Base-by-base conservation (phyloP, 2,797 vertebrate species). In the Clarias fuscus region DNA sequence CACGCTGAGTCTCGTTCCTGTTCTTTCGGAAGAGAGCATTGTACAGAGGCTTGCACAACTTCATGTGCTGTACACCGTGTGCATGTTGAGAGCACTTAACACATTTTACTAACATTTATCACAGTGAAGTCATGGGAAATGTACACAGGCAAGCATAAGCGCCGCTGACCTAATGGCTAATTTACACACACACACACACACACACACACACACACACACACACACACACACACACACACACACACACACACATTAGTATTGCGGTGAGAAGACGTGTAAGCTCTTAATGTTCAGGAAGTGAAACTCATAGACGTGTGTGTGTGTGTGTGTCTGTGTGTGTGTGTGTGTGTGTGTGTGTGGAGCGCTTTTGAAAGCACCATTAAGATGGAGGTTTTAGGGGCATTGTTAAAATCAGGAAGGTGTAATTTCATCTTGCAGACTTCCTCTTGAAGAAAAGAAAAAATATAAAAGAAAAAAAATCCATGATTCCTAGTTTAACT, bases 41-140 rank as follows among this genome's bases (percentile, higher is more conserved):
- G 43, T 85, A 81, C 81, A 82, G 81, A 78, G 82, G 72, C 84
- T 90, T 85, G 76, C 79, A 58, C 88, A 88, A 78, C 73, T 64
- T 48, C 48, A 48, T 48, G 82, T 75, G 33, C 86, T 89, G 90
- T 88, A 88, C 90, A 86, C 59, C 84, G 83, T 91, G 88, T 86
- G 85, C 86, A 88, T 92, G 88, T 91, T 93, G 92, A 92, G 91
- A 93, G 90, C 94, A 93, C 90, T 88, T 88, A 91, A 91, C 90
- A 91, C 92, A 93, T 94, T 94, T 93, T 90, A 90, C 91, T 93
- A 90, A 93, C 93, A 91, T 93, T 92, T 93, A 92, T 92, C 91
- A 93, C 90, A 90, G 89, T 93, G 93, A 94, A 91, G 90, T 94
- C 95, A 95, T 93, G 90, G 90, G 90, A 93, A 93, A 92, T 91